phyloP scores from a whole-genome alignment of 2,113 vertebrate species.

The Sylvilagus bachmani region DNA sequence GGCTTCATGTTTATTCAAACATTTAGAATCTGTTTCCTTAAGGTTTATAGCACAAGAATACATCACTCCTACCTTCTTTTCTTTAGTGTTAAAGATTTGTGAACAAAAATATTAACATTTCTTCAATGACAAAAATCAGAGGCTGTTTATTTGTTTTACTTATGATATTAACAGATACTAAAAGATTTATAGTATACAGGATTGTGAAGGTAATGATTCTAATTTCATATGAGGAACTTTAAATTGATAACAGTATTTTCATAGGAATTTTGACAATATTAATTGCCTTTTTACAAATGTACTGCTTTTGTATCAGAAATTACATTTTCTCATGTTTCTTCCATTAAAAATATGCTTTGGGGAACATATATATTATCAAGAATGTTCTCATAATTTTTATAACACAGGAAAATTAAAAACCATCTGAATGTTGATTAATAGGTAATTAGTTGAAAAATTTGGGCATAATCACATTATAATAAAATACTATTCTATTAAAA shows the following conservation, averaged over 20 bases:
- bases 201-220: not conserved
- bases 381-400: not conserved
- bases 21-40: not conserved
- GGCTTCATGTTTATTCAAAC: not conserved
- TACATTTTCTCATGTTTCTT: not conserved
- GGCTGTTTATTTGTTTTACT: not conserved
- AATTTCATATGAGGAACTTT: not conserved
- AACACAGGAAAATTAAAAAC: not conserved
- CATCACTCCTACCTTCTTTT: not conserved
- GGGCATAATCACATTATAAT: not conserved
- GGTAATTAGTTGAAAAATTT: not conserved
- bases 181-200: not conserved
- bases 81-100: not conserved
- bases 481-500: not conserved
- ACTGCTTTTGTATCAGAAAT: not conserved
- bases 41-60: not conserved
- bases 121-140: not conserved
- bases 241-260: not conserved
- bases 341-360: not conserved
- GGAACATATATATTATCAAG: not conserved
- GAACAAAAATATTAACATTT: not conserved
- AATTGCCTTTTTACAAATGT: not conserved
- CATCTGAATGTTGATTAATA: not conserved
- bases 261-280: not conserved
- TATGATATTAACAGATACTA: not conserved